Base-by-base conservation (phyloP, 2,113 vertebrate species). In the Herpailurus yagouaroundi region DNA sequence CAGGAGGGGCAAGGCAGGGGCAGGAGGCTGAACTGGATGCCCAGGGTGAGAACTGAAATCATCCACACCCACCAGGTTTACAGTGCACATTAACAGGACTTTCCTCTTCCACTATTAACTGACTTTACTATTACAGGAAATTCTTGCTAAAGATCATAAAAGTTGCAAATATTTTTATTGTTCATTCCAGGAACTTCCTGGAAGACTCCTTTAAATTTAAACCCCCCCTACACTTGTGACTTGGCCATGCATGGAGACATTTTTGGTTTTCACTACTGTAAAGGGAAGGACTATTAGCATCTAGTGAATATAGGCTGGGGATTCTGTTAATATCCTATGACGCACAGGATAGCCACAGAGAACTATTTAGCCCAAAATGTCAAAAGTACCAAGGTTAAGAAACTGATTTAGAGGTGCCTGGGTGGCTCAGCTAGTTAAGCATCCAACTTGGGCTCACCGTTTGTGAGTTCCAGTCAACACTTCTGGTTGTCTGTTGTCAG, bases 131-230 rank as follows among this genome's bases (percentile, higher is more conserved):
- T 85, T 19, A 74, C 4, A 74, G 76, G 76, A 69, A 82, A 69
- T 55, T 60, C 36, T 89, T 73, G 52, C 36, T 64, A 80, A 57
- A 57, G 31, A 73, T 3, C 23, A 73, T 45, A 74, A 48, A 90
- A 74, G 36, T 50, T 81, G 57, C 85, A 93, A 93, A 86, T 93
- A 64, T 85, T 52, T 66, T 64, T 52, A 45, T 55, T 91, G 52
- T 81, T 73, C n/a, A 83, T 55, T 87, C 76, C 36, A 91, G 63
- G 52, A 97, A 71, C 68, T 88, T 94, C 52, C 33, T 83, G 68
- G 93, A 87, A 91, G 68, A 33, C 31, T 36, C 41, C 23, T 52
- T 97, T 69, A 87, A 38, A 86, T 66, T 71, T 85, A 84, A 76
- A 63, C 45, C 5, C 10, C 7, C 27, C 33, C 9, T 14, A 7